Conservation (phyloP, 2,113 vertebrate species). For the Sialia sialis region DNA sequence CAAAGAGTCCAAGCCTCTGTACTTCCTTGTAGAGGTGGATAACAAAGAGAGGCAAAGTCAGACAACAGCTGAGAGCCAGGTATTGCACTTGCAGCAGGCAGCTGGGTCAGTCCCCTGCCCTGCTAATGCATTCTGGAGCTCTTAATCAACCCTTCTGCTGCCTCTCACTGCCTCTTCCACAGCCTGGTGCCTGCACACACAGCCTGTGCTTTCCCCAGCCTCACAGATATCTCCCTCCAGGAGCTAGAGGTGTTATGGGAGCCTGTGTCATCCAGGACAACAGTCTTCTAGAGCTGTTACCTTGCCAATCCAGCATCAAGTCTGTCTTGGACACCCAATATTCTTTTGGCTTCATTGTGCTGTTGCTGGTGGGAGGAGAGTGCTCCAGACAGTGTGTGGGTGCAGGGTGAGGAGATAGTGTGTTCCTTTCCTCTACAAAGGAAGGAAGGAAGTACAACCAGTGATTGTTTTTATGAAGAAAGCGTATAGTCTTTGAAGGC, state of each 20-base stretch:
- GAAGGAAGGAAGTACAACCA: not conserved
- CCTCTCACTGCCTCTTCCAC: accelerated
- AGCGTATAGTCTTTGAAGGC: not conserved
- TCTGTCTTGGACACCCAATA: not conserved
- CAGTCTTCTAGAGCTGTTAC: not conserved
- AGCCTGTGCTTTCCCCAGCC: not conserved
- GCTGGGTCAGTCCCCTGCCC: not conserved
- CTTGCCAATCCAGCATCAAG: not conserved
- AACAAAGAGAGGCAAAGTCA: slow-evolving; percentile 73
- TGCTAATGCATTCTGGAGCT: not conserved
- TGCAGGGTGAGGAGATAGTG: not conserved
- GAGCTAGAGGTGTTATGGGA: not conserved
- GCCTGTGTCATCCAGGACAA: not conserved
- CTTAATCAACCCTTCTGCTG: not conserved
- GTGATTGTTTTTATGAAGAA: not conserved
- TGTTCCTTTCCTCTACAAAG: not conserved
- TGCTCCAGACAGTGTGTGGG: not conserved
- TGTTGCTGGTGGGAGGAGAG: not conserved
- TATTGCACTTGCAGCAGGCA: slow-evolving; percentile 8
- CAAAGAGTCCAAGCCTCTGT: slow-evolving; percentile 69
- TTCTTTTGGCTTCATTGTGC: not conserved
- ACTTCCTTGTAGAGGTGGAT: slow-evolving; percentile 75
- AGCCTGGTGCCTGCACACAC: not conserved
- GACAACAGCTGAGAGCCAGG: slow-evolving; percentile 46
- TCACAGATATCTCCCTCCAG: not conserved